phyloP scores from a whole-genome alignment of 2,113 vertebrate genomes.

The Pterocles orientalis region DNA sequence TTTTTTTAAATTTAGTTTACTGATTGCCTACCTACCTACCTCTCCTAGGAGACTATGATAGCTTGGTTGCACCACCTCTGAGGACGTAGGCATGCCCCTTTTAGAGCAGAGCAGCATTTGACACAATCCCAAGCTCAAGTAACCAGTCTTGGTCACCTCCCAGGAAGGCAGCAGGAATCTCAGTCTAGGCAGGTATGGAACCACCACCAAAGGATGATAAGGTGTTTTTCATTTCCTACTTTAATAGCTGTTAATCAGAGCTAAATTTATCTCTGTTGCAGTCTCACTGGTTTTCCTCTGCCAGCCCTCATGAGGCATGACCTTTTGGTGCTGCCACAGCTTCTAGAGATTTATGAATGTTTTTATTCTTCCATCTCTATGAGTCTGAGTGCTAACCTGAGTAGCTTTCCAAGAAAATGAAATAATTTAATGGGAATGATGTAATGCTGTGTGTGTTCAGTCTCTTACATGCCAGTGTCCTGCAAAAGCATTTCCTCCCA shows the following conservation, averaged over 20 bases:
- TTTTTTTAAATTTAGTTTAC: neutral
- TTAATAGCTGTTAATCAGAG: neutral
- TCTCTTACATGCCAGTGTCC: constrained; percentile 32
- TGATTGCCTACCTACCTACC: neutral
- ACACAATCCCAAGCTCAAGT: neutral
- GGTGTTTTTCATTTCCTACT: neutral
- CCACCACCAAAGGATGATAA: neutral
- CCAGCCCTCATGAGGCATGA: neutral
- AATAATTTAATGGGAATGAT: constrained; percentile 68
- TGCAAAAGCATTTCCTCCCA: constrained; percentile 38
- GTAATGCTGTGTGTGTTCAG: constrained; percentile 38
- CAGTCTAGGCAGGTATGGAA: neutral
- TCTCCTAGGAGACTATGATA: neutral
- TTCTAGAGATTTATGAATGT: constrained; percentile 7
- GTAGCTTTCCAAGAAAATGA: constrained; percentile 37
- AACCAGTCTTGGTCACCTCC: neutral
- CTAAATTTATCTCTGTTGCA: neutral
- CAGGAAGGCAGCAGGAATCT: neutral
- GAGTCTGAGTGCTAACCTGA: constrained; percentile 14
- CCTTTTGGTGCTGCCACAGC: neutral
- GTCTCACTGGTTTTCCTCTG: neutral
- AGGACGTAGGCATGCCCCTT: neutral
- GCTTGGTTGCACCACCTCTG: neutral
- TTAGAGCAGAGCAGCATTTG: rapidly evolving
- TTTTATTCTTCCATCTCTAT: constrained; percentile 42